Evolutionary conservation across 1,140 invertebrate species (phyloP), one percentile per base, ranked within the genome.

Genomic region (Brachionus manjavacas): DNA sequence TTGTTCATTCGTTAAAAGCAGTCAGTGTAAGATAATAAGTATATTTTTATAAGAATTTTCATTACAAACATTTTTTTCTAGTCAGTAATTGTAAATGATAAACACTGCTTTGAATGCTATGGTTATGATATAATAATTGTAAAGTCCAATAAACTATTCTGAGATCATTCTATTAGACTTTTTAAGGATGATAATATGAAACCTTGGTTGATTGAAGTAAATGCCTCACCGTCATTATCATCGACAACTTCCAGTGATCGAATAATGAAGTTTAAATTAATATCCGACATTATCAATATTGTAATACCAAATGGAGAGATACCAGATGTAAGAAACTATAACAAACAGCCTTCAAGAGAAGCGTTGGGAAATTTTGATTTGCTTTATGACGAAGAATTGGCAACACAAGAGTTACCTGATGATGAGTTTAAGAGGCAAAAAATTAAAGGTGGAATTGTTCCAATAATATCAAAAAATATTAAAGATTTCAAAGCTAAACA

Each of bases 201-300:
- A 83, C 89, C 89, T 20, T 90, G 89, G 89, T 79, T 90, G 28
- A 89, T 90, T 78, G 89, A 90, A 86, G 93, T 96, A 0, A 98
- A 98, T 88, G 95, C 96, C 0, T 97, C 96, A 0, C 96, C 96
- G 0, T 97, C 96, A 0, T 88, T 98, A 1, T 95, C 95, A 3
- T 96, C 95, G 0, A 98, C 96, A 0, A 98, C 96, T 0, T 94
- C 95, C 0, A 97, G 95, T 88, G 96, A 99, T 89, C 91, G 96
- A 86, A 96, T 98, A 86, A 91, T 98, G 84, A 99, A 99, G 88
- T 95, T 96, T 87, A 96, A 96, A 90, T 89, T 99, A 12, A 96
- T 99, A 83, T 95, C 96, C 87, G 97, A 97, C 89, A 95, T 97
- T 84, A 90, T 98, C 66, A 95, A 95, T 31, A 93, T 98, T 64